Conservation (phyloP, 1,140 invertebrate genomes). For the Zaprionus tsacasi region DNA sequence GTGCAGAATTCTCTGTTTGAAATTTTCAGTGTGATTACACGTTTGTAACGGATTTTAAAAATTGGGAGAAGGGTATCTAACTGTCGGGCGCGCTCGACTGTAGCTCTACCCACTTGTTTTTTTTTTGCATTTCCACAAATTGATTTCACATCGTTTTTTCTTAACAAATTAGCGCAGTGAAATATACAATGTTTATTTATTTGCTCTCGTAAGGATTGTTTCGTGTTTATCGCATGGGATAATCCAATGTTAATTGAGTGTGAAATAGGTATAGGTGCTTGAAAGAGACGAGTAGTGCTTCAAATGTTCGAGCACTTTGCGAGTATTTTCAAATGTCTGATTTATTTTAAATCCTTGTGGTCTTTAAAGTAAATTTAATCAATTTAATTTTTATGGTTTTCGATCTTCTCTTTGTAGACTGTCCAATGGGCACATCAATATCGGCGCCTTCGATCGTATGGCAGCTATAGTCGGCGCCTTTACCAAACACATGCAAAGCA, state of each 20-base stretch:
- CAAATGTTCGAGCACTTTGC: not conserved
- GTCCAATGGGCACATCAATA: conserved; percentile 82
- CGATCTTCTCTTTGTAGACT: conserved; percentile 53
- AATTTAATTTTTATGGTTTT: not conserved
- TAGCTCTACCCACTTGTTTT: no score
- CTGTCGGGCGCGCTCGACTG: no score
- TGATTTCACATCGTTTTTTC: conserved; percentile 1
- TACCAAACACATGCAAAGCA: conserved; percentile 77
- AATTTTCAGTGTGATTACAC: no score
- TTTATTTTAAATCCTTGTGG: no score
- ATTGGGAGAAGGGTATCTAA: no score
- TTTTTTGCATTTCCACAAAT: conserved; percentile 2
- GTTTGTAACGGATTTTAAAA: no score
- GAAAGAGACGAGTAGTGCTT: not conserved
- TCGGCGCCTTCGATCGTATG: conserved; percentile 78
- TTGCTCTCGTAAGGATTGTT: not conserved
- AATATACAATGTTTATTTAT: conserved; percentile 10
- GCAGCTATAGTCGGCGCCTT: conserved; percentile 82
- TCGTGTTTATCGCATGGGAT: not conserved
- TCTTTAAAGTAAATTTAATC: not conserved
- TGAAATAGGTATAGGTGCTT: conserved; percentile 7
- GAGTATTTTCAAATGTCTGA: not conserved
- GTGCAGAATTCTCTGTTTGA: no score
- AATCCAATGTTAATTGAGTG: conserved; percentile 20
- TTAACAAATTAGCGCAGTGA: conserved; percentile 14